Conservation (phyloP, 2,888 invertebrate species). For the Eupithecia pulchellata region DNA sequence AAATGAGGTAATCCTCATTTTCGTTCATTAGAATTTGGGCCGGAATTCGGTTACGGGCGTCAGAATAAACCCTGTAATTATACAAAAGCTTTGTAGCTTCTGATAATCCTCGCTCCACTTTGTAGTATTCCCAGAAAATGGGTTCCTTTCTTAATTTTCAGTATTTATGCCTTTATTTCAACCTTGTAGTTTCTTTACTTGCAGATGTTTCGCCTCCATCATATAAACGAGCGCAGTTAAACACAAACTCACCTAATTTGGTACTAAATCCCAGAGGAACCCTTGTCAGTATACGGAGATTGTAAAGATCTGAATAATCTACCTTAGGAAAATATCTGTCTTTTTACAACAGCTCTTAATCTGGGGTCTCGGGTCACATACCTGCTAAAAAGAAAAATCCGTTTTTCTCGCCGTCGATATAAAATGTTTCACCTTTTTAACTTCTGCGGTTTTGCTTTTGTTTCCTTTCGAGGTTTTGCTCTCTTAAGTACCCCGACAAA, state of each 20-base stretch:
- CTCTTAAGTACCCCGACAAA: background rate
- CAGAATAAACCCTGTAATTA: background rate
- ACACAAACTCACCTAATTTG: conserved; percentile 34
- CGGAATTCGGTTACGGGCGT: background rate
- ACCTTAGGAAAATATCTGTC: conserved; percentile 28
- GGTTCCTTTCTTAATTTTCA: background rate
- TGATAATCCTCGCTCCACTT: background rate
- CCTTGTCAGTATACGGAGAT: conserved; percentile 33
- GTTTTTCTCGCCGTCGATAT: background rate
- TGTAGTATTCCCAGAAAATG: background rate
- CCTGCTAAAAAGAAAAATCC: background rate
- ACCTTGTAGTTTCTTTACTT: conserved; percentile 10
- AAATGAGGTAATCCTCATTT: conserved; percentile 1
- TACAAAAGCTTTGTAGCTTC: background rate
- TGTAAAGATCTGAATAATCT: conserved; percentile 19
- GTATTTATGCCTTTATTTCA: background rate
- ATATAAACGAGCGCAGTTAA: conserved; percentile 27
- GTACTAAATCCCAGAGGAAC: conserved; percentile 35
- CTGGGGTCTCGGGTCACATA: conserved; percentile 12
- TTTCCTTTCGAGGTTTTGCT: background rate
- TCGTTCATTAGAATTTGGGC: background rate
- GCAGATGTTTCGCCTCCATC: conserved; percentile 25
- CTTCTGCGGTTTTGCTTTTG: background rate
- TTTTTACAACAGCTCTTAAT: conserved; percentile 29
- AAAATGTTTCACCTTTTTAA: background rate